These are phyloP conservation scores for Matsumurasca onukii DNA, from an alignment of 1,140 invertebrate genomes.

Conservation along the genomic window DNA sequence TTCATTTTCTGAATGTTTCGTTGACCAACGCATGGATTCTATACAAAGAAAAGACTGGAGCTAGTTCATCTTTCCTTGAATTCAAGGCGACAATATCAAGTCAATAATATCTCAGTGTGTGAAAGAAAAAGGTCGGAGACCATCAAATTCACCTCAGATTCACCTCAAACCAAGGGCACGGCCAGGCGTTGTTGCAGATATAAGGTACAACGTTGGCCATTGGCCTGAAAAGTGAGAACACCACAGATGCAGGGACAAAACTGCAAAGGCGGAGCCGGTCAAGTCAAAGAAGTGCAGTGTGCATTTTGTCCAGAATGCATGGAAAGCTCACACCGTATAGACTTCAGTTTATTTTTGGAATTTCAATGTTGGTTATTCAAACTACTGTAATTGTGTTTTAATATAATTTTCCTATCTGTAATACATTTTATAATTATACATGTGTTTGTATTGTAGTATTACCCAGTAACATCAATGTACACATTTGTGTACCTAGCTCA, in stretches of 20 bases:
- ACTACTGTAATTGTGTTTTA: background rate
- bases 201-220: background rate
- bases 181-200: background rate
- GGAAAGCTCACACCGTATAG: background rate
- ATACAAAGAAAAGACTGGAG: background rate
- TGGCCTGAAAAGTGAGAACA: background rate
- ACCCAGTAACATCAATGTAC: background rate
- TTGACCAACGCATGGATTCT: slow-evolving; percentile 35
- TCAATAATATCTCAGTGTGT: background rate
- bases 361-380: background rate
- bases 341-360: background rate
- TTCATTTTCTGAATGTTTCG: slow-evolving; percentile 42
- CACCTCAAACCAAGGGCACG: background rate
- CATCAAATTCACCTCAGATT: background rate
- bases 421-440: background rate
- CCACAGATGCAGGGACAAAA: background rate
- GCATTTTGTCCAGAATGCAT: background rate
- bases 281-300: background rate
- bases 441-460: background rate
- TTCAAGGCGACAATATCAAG: background rate
- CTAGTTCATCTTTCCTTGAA: background rate
- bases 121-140: background rate
- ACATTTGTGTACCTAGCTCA: background rate
- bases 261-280: background rate
- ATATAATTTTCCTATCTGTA: background rate